phyloP scores from a whole-genome alignment of 2,888 invertebrate species.

The Noctua janthe region DNA sequence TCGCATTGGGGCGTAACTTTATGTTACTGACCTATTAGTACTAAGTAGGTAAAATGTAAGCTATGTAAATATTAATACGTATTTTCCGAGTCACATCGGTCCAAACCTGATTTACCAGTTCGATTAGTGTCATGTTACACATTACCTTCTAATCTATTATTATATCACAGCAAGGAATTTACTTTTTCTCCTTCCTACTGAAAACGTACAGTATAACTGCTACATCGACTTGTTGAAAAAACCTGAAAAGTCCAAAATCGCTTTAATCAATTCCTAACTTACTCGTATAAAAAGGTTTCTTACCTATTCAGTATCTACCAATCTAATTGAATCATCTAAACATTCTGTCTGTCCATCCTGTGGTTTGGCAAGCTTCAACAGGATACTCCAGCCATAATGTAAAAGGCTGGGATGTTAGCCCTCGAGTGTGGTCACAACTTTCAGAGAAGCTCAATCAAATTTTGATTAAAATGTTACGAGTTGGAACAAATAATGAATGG shows the following conservation, averaged over 20 bases:
- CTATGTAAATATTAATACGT: too few relatives aligned
- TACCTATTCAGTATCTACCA: neutral
- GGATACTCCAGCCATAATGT: neutral
- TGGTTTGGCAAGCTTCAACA: neutral
- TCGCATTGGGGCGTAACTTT: too few relatives aligned
- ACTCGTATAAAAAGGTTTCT: neutral
- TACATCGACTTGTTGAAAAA: neutral
- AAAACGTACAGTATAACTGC: neutral
- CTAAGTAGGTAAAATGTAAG: too few relatives aligned
- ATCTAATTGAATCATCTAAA: neutral
- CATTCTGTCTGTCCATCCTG: neutral
- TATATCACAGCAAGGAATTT: too few relatives aligned
- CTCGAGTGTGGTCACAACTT: conserved; percentile 5
- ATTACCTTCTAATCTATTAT: too few relatives aligned
- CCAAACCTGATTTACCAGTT: too few relatives aligned
- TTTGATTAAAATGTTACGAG: conserved; percentile 13
- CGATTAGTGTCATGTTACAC: too few relatives aligned
- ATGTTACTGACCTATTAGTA: too few relatives aligned
- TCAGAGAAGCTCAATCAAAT: neutral
- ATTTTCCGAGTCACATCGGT: too few relatives aligned
- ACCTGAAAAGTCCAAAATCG: neutral
- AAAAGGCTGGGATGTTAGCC: neutral
- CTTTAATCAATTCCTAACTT: neutral
- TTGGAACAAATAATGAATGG: conserved; percentile 1
- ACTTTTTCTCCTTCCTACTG: too few relatives aligned